phyloP scores from a whole-genome alignment of 1,140 invertebrate genomes.

The Procambarus virginalis region DNA sequence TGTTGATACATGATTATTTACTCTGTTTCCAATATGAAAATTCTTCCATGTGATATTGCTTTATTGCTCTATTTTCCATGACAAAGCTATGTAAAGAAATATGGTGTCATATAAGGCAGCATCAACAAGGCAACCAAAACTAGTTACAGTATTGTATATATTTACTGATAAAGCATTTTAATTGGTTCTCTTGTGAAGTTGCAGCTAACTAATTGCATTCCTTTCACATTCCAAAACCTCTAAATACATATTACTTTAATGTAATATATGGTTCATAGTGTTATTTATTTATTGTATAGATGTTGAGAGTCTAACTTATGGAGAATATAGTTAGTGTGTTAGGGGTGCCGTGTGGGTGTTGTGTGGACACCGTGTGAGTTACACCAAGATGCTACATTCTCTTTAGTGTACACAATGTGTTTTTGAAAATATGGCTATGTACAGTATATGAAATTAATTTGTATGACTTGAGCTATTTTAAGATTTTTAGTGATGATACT shows the following conservation, averaged over 20 bases:
- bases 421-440: conserved; percentile 13
- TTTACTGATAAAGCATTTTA: not conserved
- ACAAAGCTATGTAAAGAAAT: not conserved
- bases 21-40: not conserved
- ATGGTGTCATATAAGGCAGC: not conserved
- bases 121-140: not conserved
- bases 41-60: not conserved
- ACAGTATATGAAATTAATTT: not conserved
- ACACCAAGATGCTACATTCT: not conserved
- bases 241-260: conserved; percentile 34
- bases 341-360: not conserved
- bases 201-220: conserved; percentile 13
- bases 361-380: not conserved
- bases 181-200: conserved; percentile 18
- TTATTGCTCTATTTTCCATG: not conserved
- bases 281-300: conserved; percentile 52
- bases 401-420: not conserved
- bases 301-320: conserved; percentile 47
- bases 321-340: not conserved
- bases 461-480: not conserved
- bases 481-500: not conserved
- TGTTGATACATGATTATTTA: not conserved
- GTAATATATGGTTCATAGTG: conserved; percentile 49
- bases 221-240: conserved; percentile 37
- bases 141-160: conserved; percentile 4